phyloP scores from a whole-genome alignment of 2,888 invertebrate genomes.

The Hylaea fasciaria region DNA sequence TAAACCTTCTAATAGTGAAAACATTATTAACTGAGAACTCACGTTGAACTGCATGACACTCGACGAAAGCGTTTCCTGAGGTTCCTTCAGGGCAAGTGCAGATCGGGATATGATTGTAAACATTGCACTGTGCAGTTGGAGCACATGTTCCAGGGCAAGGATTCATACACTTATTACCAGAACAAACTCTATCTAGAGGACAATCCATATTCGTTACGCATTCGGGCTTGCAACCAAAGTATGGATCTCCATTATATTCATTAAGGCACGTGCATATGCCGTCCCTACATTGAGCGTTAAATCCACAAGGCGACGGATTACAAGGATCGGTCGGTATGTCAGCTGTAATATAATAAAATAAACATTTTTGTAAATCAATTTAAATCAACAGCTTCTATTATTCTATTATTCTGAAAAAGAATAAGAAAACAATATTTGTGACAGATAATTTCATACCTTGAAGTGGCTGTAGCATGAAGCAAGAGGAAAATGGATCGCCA shows the following conservation, averaged over 20 bases:
- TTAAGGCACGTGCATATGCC: conserved; percentile 88
- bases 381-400: too few relatives aligned
- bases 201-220: conserved; percentile 91
- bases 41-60: conserved; percentile 86
- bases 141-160: conserved; percentile 91
- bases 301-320: conserved; percentile 89
- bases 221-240: conserved; percentile 90
- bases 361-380: too few relatives aligned
- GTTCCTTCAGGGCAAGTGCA: conserved; percentile 87
- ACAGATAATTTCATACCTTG: conserved; percentile 54
- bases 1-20: too few relatives aligned
- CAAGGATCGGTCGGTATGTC: conserved; percentile 86
- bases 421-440: not conserved
- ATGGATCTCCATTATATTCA: conserved; percentile 91
- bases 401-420: too few relatives aligned
- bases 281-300: conserved; percentile 86
- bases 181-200: conserved; percentile 87
- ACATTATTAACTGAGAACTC: conserved; percentile 41
- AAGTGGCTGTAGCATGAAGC: conserved; percentile 79
- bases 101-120: conserved; percentile 88
- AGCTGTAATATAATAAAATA: conserved; percentile 61
- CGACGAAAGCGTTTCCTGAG: conserved; percentile 88
- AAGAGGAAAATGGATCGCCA: conserved; percentile 91
- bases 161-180: conserved; percentile 89
- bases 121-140: conserved; percentile 82